Percentiles rank a stretch among this genome's conserved stretches.
phyloP scores from a whole-genome alignment of 2,888 invertebrate species.

The Koerneria pararmatus region DNA sequence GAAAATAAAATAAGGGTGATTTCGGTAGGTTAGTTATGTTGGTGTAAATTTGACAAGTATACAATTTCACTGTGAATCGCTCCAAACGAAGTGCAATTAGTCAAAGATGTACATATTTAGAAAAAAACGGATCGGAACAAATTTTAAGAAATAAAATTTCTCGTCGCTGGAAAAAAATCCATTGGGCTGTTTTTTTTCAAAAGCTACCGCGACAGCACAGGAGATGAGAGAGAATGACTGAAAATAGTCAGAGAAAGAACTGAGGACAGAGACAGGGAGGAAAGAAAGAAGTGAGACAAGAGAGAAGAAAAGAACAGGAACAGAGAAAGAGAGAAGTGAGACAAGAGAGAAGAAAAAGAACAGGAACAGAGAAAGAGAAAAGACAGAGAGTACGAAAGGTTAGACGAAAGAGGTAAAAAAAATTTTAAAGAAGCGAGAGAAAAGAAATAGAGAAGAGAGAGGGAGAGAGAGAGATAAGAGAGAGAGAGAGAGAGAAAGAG shows the following conservation, averaged over 20 bases:
- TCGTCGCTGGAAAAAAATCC: too few species aligned
- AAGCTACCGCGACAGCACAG: too few species aligned
- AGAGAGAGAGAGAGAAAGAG: background rate
- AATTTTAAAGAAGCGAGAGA: background rate
- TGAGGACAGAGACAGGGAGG: constrained; percentile 14
- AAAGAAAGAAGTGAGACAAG: constrained; percentile 11
- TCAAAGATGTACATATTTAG: too few species aligned
- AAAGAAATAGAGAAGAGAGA: background rate
- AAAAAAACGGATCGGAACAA: too few species aligned
- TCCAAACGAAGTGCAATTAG: too few species aligned
- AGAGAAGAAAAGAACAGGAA: constrained; percentile 16
- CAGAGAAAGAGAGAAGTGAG: constrained; percentile 3
- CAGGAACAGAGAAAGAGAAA: background rate
- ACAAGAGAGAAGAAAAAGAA: constrained; percentile 6
- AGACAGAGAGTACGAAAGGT: background rate
- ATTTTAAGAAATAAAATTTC: too few species aligned
- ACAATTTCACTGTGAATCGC: too few species aligned
- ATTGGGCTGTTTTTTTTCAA: too few species aligned
- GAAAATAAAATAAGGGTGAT: too few species aligned
- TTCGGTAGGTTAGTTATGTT: too few species aligned
- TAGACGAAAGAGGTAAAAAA: background rate
- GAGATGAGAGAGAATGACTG: constrained; percentile 8
- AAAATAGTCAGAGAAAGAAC: constrained; percentile 11
- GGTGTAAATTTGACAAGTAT: too few species aligned
- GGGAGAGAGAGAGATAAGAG: background rate